Conservation (phyloP, 1,140 invertebrate genomes). For the Drosophila ogumai region DNA sequence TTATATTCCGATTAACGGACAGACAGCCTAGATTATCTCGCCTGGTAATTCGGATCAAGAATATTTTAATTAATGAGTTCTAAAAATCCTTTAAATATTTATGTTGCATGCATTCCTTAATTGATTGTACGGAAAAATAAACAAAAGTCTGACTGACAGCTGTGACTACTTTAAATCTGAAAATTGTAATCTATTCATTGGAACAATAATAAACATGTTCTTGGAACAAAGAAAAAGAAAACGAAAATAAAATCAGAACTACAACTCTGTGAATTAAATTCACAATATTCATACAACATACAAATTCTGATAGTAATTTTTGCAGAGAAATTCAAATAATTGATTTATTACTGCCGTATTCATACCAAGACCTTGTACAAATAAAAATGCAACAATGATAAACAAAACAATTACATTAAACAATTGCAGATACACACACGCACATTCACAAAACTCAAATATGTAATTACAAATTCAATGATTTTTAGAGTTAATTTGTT, state of each 20-base stretch:
- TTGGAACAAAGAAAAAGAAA: background rate
- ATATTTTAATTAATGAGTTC: too few species aligned
- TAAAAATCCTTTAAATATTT: too few species aligned
- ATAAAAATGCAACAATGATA: slow-evolving; percentile 56
- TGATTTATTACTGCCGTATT: slow-evolving; percentile 48
- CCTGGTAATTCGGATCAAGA: too few species aligned
- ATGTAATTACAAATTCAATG: slow-evolving; percentile 54
- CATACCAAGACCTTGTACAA: slow-evolving; percentile 7
- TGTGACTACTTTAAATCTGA: background rate
- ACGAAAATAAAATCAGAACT: background rate
- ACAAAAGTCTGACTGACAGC: too few species aligned
- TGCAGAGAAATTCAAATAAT: slow-evolving; percentile 45
- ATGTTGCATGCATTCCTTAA: too few species aligned
- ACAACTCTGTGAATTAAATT: background rate
- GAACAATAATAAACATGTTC: background rate
- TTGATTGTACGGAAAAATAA: too few species aligned
- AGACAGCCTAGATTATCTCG: too few species aligned
- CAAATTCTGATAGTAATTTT: background rate
- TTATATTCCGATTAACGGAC: too few species aligned
- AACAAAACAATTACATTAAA: slow-evolving; percentile 73
- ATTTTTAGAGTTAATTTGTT: slow-evolving; percentile 76
- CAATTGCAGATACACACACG: slow-evolving; percentile 29
- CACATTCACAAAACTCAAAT: background rate
- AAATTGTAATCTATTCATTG: background rate
- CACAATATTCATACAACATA: background rate